Conservation (phyloP, 1,140 invertebrate species). For the Coenobita brevimanus region DNA sequence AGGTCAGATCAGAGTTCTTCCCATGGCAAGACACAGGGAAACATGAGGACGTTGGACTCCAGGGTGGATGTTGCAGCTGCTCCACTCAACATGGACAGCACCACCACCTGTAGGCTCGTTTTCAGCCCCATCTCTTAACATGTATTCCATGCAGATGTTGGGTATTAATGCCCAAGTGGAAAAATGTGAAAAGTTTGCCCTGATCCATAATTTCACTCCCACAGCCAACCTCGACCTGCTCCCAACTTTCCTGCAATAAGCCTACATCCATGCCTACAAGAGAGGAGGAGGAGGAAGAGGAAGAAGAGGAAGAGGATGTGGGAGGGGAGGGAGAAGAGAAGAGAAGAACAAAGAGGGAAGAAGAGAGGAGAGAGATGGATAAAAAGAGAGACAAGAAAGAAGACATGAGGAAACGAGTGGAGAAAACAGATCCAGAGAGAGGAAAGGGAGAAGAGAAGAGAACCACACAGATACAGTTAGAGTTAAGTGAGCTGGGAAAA, state of each 20-base stretch:
- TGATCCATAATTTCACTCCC: not conserved
- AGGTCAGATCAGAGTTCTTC: too few species aligned
- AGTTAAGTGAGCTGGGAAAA: not conserved
- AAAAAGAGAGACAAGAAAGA: not conserved
- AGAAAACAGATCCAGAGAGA: not conserved
- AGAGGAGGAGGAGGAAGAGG: constrained; percentile 19
- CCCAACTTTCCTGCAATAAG: not conserved
- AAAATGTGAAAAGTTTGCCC: too few species aligned
- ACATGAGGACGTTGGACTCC: too few species aligned
- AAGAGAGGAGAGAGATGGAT: constrained; percentile 1
- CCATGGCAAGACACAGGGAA: too few species aligned
- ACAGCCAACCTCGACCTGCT: constrained; percentile 10
- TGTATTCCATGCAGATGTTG: too few species aligned
- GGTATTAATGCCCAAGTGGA: too few species aligned
- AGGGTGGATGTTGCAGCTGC: too few species aligned
- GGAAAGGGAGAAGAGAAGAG: not conserved
- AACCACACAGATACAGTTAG: not conserved
- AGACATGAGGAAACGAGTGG: not conserved
- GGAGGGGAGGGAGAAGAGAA: not conserved
- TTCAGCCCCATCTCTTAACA: too few species aligned
- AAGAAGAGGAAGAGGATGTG: not conserved
- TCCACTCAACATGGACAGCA: too few species aligned
- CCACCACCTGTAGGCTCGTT: too few species aligned
- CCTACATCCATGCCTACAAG: too few species aligned
- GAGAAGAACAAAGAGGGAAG: not conserved